A percentile compares a stretch with the other conserved stretches of the same genome.
Evolutionary conservation across 2,888 invertebrate genomes (phyloP).

Genomic region (Drosophila anomelani): DNA sequence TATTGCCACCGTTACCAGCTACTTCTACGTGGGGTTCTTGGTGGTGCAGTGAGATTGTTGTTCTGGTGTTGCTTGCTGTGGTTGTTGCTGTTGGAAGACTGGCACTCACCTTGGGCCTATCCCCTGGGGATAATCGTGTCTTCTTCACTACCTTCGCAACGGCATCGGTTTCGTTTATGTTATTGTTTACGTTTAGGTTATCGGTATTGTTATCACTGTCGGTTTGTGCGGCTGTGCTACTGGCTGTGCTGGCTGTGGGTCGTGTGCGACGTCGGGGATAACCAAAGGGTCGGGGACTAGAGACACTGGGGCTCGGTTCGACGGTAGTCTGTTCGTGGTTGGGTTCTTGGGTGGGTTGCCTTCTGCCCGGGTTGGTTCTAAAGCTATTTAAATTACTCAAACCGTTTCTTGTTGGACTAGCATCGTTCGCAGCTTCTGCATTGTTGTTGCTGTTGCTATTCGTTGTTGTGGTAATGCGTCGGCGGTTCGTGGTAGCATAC

Average conservation of each 20-base stretch:
- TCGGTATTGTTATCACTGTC: conserved; percentile 43
- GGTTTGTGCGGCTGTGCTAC: conserved; percentile 47
- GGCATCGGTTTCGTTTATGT: conserved; percentile 56
- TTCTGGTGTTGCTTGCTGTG: conserved; percentile 40
- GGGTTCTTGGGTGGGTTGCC: conserved; percentile 60
- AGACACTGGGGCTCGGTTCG: conserved; percentile 74
- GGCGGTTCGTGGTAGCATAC: conserved; percentile 62
- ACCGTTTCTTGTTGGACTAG: conserved; percentile 75
- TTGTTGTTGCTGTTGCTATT: conserved; percentile 43
- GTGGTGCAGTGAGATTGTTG: conserved; percentile 49
- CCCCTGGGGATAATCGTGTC: conserved; percentile 67
- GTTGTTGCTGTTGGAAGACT: conserved; percentile 60
- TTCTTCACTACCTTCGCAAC: conserved; percentile 61
- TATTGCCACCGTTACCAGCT: conserved; percentile 75
- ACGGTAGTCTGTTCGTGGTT: conserved; percentile 45
- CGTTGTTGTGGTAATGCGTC: conserved; percentile 53
- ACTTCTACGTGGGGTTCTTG: conserved; percentile 58
- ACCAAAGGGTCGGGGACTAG: conserved; percentile 86
- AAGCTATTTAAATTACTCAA: conserved; percentile 72
- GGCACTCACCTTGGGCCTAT: conserved; percentile 84
- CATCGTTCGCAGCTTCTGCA: conserved; percentile 64
- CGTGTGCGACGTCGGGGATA: conserved; percentile 85
- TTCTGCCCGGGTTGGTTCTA: conserved; percentile 76
- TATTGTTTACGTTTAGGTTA: conserved; percentile 45
- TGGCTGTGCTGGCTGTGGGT: conserved; percentile 73